A percentile compares a stretch with the other conserved stretches of the same genome.
phyloP scores from a whole-genome alignment of 2,113 vertebrate genomes.

The Lamprologus tigripictilis region DNA sequence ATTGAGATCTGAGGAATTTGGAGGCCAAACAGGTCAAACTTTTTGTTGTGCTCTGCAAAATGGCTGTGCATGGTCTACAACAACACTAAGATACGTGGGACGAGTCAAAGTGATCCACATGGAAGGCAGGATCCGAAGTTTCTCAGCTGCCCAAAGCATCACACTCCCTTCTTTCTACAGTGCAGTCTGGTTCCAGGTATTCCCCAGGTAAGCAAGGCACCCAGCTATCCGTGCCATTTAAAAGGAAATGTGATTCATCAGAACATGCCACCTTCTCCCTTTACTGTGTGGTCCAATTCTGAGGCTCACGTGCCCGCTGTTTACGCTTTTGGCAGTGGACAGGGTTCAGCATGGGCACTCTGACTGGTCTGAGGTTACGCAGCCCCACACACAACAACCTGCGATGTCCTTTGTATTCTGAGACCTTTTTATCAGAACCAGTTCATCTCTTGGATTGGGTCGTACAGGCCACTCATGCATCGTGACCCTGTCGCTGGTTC shows the following conservation, averaged over 20 bases:
- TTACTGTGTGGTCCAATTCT: not conserved
- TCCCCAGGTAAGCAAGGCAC: rapidly evolving
- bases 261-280: not conserved
- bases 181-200: not conserved
- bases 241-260: not conserved
- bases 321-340: not conserved
- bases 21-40: not conserved
- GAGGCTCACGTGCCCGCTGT: not conserved
- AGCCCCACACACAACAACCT: not conserved
- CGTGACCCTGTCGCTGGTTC: not conserved
- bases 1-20: not conserved
- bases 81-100: not conserved
- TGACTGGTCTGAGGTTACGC: not conserved
- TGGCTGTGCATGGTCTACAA: not conserved
- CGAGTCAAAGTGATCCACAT: not conserved
- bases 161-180: not conserved
- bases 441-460: not conserved
- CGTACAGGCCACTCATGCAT: not conserved
- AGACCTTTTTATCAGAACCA: not conserved
- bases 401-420: not conserved
- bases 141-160: not conserved
- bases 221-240: not conserved
- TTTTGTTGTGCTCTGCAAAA: not conserved
- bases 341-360: rapidly evolving
- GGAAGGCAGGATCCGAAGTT: not conserved